phyloP scores from a whole-genome alignment of 2,797 vertebrate species.

The Heteromormyrus szaboi region DNA sequence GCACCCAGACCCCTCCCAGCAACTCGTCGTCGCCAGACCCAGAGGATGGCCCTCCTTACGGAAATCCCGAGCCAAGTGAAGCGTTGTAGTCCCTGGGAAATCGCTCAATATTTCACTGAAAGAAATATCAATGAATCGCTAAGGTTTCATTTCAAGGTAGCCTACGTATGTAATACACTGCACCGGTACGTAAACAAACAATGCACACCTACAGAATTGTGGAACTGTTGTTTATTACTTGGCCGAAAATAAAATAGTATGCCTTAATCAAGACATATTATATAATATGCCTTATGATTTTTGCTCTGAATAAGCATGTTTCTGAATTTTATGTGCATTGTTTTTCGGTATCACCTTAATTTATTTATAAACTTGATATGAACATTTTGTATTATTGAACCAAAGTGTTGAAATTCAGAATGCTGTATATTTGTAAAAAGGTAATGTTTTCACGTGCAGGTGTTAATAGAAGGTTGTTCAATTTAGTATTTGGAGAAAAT shows the following conservation, averaged over 20 bases:
- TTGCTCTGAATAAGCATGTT: constrained; percentile 48
- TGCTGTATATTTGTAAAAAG: constrained; percentile 66
- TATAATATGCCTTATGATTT: constrained; percentile 9
- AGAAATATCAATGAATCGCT: constrained; percentile 38
- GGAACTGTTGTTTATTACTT: neutral
- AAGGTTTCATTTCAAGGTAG: constrained; percentile 43
- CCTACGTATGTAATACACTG: constrained; percentile 40
- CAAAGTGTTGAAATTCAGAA: constrained; percentile 68
- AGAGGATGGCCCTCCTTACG: constrained; percentile 55
- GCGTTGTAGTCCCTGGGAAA: constrained; percentile 50
- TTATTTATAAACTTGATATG: constrained; percentile 62
- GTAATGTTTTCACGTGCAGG: constrained; percentile 59
- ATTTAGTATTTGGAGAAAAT: constrained; percentile 42
- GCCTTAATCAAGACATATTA: constrained; percentile 13
- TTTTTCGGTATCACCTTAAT: constrained; percentile 57
- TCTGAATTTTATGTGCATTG: constrained; percentile 63
- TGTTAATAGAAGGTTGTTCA: constrained; percentile 56
- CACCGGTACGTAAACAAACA: constrained; percentile 40
- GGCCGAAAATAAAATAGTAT: constrained; percentile 10
- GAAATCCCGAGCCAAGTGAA: constrained; percentile 59
- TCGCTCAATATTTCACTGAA: constrained; percentile 21
- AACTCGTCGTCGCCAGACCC: constrained; percentile 63
- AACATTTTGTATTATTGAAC: constrained; percentile 64
- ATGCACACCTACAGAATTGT: constrained; percentile 27
- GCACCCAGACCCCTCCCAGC: constrained; percentile 64